A percentile compares a stretch with the other conserved stretches of the same genome.
Evolutionary conservation across 1,140 invertebrate genomes (phyloP).

Genomic region (Macrosteles quadrilineatus): DNA sequence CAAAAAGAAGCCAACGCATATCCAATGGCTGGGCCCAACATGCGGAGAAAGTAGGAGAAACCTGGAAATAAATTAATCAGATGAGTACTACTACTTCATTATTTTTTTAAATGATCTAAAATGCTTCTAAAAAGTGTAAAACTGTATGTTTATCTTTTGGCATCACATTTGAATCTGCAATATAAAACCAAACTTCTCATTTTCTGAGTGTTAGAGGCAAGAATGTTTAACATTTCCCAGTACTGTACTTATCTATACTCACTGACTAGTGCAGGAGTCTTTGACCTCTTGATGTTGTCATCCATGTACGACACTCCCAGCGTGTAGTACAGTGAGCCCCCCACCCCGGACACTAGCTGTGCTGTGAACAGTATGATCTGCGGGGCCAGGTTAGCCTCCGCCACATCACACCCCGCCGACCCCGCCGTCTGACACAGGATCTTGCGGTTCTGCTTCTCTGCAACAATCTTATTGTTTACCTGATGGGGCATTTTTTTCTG

Average conservation of each 20-base stretch:
- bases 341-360: slow-evolving; percentile 60
- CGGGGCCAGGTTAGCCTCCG: slow-evolving; percentile 50
- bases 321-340: slow-evolving; percentile 61
- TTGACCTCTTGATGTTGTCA: slow-evolving; percentile 62
- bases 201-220: too few species aligned
- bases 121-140: too few species aligned
- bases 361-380: slow-evolving; percentile 58
- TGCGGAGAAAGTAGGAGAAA: slow-evolving; percentile 68
- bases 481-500: too few species aligned
- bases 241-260: too few species aligned
- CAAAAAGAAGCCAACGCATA: slow-evolving; percentile 69
- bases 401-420: slow-evolving; percentile 43
- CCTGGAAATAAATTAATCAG: slow-evolving; percentile 50
- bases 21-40: slow-evolving; percentile 71
- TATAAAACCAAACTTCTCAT: too few species aligned
- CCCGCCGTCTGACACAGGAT: slow-evolving; percentile 40
- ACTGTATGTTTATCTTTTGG: too few species aligned
- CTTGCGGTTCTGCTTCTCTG: slow-evolving; percentile 36
- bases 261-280: slow-evolving; percentile 56
- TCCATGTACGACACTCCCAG: slow-evolving; percentile 68
- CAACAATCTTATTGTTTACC: too few species aligned
- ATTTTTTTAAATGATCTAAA: too few species aligned
- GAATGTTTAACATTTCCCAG: too few species aligned
- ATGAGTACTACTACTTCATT: too few species aligned
- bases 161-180: too few species aligned